Conservation (phyloP, 37 sponge, comb jelly and placozoan genomes). For the Halisarca cf. caerulea region DNA sequence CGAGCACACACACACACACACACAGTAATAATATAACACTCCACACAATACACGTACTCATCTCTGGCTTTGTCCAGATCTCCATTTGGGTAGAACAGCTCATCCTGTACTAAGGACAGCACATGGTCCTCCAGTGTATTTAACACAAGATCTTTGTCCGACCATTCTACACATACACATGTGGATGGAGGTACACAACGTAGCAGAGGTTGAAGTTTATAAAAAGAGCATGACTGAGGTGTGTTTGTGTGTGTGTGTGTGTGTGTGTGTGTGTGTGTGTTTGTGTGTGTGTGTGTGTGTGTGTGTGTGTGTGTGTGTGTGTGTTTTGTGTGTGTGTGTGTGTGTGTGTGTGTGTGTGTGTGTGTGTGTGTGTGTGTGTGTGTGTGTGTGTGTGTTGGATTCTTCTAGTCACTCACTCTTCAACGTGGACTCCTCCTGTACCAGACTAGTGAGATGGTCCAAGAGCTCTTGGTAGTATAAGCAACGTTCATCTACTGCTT, state of each 20-base stretch:
- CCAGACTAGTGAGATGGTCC: slow-evolving; percentile 22
- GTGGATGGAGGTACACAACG: not conserved
- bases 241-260: too few relatives aligned
- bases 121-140: slow-evolving; percentile 43
- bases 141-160: slow-evolving; percentile 35
- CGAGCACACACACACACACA: not conserved
- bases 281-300: too few relatives aligned
- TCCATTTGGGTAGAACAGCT: slow-evolving; percentile 75
- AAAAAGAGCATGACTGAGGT: too few relatives aligned
- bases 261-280: too few relatives aligned
- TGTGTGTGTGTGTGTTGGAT: not conserved
- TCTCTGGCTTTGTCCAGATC: slow-evolving; percentile 60
- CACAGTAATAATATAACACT: too few relatives aligned
- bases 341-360: slow-evolving; percentile 16
- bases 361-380: slow-evolving; percentile 31
- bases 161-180: too few relatives aligned
- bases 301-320: too few relatives aligned
- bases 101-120: slow-evolving; percentile 40
- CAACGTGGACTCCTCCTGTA: slow-evolving; percentile 42
- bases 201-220: not conserved
- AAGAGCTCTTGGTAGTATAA: slow-evolving; percentile 28
- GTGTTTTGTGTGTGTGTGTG: too few relatives aligned
- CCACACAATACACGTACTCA: slow-evolving; percentile 64
- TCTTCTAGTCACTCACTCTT: not conserved
- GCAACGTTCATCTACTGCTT: slow-evolving; percentile 46